Evolutionary conservation across 2,888 invertebrate genomes (phyloP), one percentile per base, ranked within the genome.

Genomic region (Ganaspis brasiliensis): DNA sequence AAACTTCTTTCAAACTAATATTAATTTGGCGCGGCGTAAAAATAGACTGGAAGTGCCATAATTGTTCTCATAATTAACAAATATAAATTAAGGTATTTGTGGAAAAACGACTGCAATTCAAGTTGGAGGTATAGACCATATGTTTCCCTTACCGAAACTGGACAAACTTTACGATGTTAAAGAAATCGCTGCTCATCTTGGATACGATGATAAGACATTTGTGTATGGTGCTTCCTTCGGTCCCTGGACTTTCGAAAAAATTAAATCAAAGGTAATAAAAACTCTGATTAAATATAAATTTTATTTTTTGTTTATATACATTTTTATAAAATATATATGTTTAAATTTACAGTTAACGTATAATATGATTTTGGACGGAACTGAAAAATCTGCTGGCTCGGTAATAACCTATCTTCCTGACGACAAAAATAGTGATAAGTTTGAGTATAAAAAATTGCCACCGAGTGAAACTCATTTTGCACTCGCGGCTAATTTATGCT

Each of bases 221-320:
- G 92, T 97, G 61, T 94, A 97, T 74, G 99, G 99, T 75, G 98
- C 99, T 37, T 98, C 98, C 37, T 98, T 98, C 21, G 98, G 98
- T 4, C 98, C 98, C 40, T 95, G 95, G 94, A 95, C 96, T 2
- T 93, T 95, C 85, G 92, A 95, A 19, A 96, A 96, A 9, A 94
- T 94, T 75, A 98, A 98, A 92, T 97, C 97, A 88, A 98, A 98
- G 94, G 96, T 96, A 90, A 61, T 6, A 6, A 16, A 3, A n/a
- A n/a, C n/a, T n/a, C n/a, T n/a, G n/a, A n/a, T n/a, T n/a, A n/a
- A n/a, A n/a, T n/a, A n/a, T n/a, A n/a, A n/a, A n/a, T n/a, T n/a
- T n/a, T 45, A 2, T n/a, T 45, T n/a, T 45, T n/a, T 12, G 14
- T 45, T 45, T 73, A 49, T 16, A 78, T 14, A 1, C 1, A 76